Evolutionary conservation across 2,113 vertebrate genomes (phyloP).

Genomic region (Antigone vipio): DNA sequence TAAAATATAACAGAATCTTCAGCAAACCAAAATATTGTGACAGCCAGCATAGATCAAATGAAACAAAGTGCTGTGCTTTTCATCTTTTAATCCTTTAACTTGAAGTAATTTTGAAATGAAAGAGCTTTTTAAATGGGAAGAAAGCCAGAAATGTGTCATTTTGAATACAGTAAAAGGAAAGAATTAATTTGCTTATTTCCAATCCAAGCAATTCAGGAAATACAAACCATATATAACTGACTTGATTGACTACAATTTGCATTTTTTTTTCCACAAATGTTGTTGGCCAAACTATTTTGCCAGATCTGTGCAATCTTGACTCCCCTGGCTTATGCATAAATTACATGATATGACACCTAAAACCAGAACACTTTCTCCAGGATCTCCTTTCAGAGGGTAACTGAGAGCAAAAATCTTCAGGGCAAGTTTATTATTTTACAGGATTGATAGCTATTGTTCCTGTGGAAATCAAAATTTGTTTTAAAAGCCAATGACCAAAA

Average conservation of each 20-base stretch:
- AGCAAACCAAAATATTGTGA: background rate
- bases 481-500: background rate
- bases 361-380: background rate
- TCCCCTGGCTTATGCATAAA: background rate
- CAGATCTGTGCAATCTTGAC: background rate
- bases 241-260: background rate
- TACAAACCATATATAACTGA: background rate
- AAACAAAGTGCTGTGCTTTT: background rate
- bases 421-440: background rate
- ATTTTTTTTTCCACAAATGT: background rate
- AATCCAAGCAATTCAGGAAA: background rate
- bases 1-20: background rate
- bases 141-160: background rate
- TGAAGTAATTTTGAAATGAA: background rate
- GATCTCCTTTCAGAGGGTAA: background rate
- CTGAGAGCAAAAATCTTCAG: background rate
- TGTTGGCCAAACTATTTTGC: background rate
- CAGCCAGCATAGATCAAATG: background rate
- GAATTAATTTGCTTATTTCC: background rate
- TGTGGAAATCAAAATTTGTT: background rate
- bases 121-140: background rate
- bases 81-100: background rate
- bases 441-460: background rate
- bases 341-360: background rate
- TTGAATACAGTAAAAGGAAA: background rate